A percentile compares a stretch with the other conserved stretches of the same genome.
These are phyloP conservation scores for Proales similis DNA, from an alignment of 1,140 invertebrate species.

Conservation along the genomic window DNA sequence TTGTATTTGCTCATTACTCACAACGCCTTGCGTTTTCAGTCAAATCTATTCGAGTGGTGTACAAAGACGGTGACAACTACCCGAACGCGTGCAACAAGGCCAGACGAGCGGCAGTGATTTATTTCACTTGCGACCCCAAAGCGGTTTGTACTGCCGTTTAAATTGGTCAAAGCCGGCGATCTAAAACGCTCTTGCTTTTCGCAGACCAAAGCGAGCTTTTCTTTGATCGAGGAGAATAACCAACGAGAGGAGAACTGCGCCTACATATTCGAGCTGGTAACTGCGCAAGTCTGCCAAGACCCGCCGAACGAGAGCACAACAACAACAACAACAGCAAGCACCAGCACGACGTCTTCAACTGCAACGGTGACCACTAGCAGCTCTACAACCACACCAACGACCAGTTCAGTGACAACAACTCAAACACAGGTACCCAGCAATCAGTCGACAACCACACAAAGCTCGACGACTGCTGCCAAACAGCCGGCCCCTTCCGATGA, in stretches of 20 bases:
- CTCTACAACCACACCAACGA: background rate
- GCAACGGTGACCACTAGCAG: background rate
- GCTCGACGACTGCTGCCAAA: background rate
- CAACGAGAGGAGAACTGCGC: constrained; percentile 3
- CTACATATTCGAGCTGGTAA: constrained; percentile 17
- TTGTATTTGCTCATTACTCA: too few relatives aligned
- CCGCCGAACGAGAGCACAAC: too few relatives aligned
- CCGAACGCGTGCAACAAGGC: constrained; percentile 10
- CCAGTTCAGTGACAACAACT: background rate
- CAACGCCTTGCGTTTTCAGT: too few relatives aligned
- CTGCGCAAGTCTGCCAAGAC: background rate
- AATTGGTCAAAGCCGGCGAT: too few relatives aligned
- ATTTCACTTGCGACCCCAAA: constrained; percentile 9
- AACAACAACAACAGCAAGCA: too few relatives aligned
- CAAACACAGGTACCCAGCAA: background rate
- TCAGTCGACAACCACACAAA: background rate
- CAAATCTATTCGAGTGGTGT: background rate
- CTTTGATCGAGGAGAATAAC: constrained; percentile 16
- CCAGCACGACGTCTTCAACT: background rate
- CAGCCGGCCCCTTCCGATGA: background rate
- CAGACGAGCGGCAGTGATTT: constrained; percentile 8
- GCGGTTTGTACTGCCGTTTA: too few relatives aligned
- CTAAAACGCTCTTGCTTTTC: too few relatives aligned
- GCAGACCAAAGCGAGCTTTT: background rate
- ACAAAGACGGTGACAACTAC: constrained; percentile 28